Conservation (phyloP, 2,888 invertebrate genomes). For the Cantharis rufa region DNA sequence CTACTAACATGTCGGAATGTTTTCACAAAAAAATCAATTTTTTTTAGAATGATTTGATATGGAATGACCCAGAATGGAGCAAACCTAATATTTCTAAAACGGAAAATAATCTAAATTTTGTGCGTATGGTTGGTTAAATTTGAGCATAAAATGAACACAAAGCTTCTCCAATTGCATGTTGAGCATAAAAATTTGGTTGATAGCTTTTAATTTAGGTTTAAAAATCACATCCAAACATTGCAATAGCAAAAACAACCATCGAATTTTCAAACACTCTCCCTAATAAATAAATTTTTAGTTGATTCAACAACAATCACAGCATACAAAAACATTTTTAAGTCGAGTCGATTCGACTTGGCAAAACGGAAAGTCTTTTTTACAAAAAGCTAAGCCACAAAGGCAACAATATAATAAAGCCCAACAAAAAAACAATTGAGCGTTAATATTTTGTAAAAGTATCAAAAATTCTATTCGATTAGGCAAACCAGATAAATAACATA, state of each 20-base stretch:
- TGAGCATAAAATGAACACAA: background rate
- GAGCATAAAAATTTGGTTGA: background rate
- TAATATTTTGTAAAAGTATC: constrained; percentile 8
- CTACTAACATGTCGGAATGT: too few species aligned
- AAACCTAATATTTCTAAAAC: background rate
- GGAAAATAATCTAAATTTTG: background rate
- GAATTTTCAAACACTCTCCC: background rate
- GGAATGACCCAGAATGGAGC: too few species aligned
- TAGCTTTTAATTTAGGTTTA: background rate
- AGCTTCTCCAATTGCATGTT: background rate
- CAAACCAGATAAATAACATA: background rate
- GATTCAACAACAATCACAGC: background rate
- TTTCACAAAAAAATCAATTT: too few species aligned
- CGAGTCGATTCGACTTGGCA: background rate
- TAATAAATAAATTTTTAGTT: background rate
- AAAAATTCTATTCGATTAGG: constrained; percentile 12
- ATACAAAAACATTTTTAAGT: background rate
- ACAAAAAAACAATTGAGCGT: constrained; percentile 1
- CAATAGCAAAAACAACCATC: background rate
- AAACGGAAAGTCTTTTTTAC: background rate
- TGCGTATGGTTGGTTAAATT: background rate
- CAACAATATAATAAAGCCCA: constrained; percentile 1
- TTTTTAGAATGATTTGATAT: too few species aligned
- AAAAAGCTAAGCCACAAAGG: constrained; percentile 1
- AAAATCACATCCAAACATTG: background rate